A percentile compares a stretch with the other conserved stretches of the same genome.
Conservation (phyloP, 2,888 invertebrate species). For the Lacanobia wlatinum region DNA sequence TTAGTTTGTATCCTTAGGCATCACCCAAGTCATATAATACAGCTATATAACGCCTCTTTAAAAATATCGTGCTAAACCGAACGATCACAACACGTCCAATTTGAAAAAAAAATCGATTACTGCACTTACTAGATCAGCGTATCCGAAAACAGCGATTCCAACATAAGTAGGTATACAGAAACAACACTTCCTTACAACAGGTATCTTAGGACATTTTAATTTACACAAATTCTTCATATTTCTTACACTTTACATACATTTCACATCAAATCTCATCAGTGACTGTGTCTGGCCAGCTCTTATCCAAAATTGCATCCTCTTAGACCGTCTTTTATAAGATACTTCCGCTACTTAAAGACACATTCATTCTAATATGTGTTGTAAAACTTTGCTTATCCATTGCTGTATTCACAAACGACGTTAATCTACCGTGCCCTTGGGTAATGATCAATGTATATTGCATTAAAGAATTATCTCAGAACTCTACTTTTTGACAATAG, state of each 20-base stretch:
- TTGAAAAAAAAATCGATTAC: neutral
- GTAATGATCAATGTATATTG: slow-evolving; percentile 29
- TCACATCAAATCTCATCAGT: slow-evolving; percentile 58
- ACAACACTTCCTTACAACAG: slow-evolving; percentile 79
- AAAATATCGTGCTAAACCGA: neutral
- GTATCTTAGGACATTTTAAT: slow-evolving; percentile 70
- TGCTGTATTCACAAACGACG: slow-evolving; percentile 10
- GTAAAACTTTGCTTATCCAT: slow-evolving; percentile 27
- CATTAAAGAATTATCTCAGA: neutral
- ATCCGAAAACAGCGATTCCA: slow-evolving; percentile 81
- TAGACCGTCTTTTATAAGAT: slow-evolving; percentile 55
- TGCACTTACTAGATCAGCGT: slow-evolving; percentile 81
- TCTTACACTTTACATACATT: slow-evolving; percentile 52
- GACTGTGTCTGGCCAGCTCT: slow-evolving; percentile 57
- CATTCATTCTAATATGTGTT: slow-evolving; percentile 22
- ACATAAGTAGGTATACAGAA: slow-evolving; percentile 80
- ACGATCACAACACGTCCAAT: no score
- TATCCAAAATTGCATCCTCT: slow-evolving; percentile 60
- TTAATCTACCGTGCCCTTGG: no score
- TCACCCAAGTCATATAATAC: neutral
- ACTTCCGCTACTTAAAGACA: slow-evolving; percentile 49
- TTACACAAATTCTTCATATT: slow-evolving; percentile 71
- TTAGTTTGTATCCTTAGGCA: no score
- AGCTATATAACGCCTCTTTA: neutral
- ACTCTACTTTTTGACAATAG: neutral